Conservation (phyloP, 2,113 vertebrate species). For the Myocastor coypus region DNA sequence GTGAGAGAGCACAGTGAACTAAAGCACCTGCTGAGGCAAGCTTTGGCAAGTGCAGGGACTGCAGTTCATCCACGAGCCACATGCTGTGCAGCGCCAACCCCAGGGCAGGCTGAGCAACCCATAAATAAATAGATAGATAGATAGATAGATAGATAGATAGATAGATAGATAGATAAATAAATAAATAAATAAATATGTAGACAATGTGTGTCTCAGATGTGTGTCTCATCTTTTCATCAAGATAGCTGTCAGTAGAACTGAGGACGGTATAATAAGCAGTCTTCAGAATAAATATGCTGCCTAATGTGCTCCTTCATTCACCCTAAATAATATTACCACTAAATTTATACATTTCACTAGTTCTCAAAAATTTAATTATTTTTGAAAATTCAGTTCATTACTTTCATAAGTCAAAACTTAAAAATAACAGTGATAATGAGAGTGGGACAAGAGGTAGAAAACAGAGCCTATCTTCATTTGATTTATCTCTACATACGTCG, state of each 20-base stretch:
- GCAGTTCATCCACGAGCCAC: no score
- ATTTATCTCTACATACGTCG: neutral
- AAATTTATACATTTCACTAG: neutral
- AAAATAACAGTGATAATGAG: neutral
- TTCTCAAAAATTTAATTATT: slow-evolving; percentile 29
- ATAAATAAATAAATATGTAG: no score
- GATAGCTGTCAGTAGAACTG: neutral
- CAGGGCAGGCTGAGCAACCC: no score
- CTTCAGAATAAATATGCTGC: neutral
- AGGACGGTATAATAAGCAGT: slow-evolving; percentile 2
- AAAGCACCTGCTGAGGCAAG: no score
- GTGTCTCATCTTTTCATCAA: slow-evolving; percentile 19
- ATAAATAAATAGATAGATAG: no score
- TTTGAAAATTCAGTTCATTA: neutral
- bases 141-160: no score
- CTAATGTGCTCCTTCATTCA: slow-evolving; percentile 13
- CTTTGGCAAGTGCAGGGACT: no score
- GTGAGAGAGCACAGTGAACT: no score
- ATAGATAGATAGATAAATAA: no score
- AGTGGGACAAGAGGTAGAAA: neutral
- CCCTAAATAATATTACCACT: neutral
- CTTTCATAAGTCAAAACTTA: neutral
- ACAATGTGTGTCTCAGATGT: no score
- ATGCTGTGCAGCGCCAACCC: no score
- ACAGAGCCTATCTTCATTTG: neutral